Evolutionary conservation across 2,888 invertebrate genomes (phyloP), one percentile per base, ranked within the genome.

Genomic region (Macropis europaea): DNA sequence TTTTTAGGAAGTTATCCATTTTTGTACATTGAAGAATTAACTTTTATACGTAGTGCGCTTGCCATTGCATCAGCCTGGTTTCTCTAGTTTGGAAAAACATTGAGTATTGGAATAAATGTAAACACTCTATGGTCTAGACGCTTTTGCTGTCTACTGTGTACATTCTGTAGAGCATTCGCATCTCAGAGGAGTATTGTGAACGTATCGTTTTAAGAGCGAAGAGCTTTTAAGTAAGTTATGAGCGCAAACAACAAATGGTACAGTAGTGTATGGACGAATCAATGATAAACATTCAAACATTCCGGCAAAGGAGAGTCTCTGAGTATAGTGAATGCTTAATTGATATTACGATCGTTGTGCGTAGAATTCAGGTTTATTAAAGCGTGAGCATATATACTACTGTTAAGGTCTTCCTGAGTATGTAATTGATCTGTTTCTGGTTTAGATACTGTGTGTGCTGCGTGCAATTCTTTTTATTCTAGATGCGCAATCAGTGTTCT

Each of bases 331-430:
- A 85, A 82, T 85, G 79, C 80, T 83, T 82, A 64, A 79, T 76
- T 77, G 81, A 79, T 79, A 79, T 77, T 72, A 75, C 61, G 69
- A 77, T 84, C 80, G 72, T 74, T 73, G 80, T 78, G 86, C 80
- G 80, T 82, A 84, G 85, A 87, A 88, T 87, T 88, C 86, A 87
- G 87, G 85, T 84, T 84, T 83, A 77, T 77, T 76, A 81, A 78
- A 68, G 73, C 82, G 80, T 76, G 77, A 83, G 76, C 82, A 76
- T 84, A 79, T 79, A 81, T 82, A 84, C 75, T 85, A 85, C 82
- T 83, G 75, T 84, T 84, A 86, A 87, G 87, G 87, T 87, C 87
- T 89, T 88, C 88, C 88, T 83, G 76, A 82, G 80, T 79, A 82
- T 80, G 60, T 84, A 78, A 83, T 82, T 76, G 73, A 79, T 84